A percentile compares a stretch with the other conserved stretches of the same genome.
phyloP scores from a whole-genome alignment of 2,888 invertebrate genomes.

The Hirtodrosophila cameraria region DNA sequence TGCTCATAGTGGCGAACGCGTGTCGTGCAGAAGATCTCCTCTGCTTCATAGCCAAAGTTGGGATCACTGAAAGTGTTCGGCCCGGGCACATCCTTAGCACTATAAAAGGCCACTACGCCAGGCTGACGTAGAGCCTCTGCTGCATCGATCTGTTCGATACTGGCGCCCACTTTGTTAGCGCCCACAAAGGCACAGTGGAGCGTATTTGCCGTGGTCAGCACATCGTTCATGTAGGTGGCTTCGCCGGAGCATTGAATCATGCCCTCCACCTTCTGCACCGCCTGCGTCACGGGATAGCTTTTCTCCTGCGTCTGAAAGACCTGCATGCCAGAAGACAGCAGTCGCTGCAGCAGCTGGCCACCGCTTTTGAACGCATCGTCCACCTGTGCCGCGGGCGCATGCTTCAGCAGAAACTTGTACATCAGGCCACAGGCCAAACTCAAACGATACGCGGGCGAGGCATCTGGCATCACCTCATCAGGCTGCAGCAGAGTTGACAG shows the following conservation, averaged over 20 bases:
- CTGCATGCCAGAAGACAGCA: conserved; percentile 88
- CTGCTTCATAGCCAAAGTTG: conserved; percentile 84
- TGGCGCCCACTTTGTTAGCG: conserved; percentile 86
- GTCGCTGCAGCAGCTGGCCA: conserved; percentile 86
- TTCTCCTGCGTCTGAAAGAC: conserved; percentile 88
- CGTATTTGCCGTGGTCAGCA: conserved; percentile 88
- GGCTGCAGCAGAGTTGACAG: conserved; percentile 88
- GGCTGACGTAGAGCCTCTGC: conserved; percentile 86
- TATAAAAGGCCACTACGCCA: conserved; percentile 87
- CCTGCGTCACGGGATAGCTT: conserved; percentile 90
- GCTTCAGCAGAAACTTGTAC: conserved; percentile 89
- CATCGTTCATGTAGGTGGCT: conserved; percentile 91
- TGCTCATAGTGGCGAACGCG: conserved; percentile 87
- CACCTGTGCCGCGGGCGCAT: conserved; percentile 85
- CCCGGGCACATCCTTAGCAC: conserved; percentile 88
- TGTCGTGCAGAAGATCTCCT: conserved; percentile 82
- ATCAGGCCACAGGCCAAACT: conserved; percentile 89
- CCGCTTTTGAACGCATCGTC: conserved; percentile 48
- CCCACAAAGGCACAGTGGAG: conserved; percentile 85
- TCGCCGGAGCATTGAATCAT: conserved; percentile 89
- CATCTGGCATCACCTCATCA: conserved; percentile 88
- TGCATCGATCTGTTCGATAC: conserved; percentile 79
- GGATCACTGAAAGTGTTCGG: conserved; percentile 83
- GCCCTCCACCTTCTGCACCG: conserved; percentile 91
- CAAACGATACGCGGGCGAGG: conserved; percentile 88